phyloP scores from a whole-genome alignment of 1,140 invertebrate genomes.

The Melipona quadrifasciata region DNA sequence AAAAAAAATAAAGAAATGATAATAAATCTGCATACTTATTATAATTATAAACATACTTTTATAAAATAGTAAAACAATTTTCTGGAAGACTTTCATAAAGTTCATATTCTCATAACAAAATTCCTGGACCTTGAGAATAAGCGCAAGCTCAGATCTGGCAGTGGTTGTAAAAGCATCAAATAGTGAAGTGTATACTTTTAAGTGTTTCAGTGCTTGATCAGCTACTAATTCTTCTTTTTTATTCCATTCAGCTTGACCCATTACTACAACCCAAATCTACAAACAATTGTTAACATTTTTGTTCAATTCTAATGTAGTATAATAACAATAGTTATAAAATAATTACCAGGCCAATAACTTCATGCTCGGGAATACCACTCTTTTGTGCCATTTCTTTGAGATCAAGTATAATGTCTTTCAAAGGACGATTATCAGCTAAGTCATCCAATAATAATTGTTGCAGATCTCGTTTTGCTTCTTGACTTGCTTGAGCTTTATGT shows the following conservation, averaged over 20 bases:
- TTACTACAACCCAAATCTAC: constrained; percentile 96
- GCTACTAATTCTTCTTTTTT: constrained; percentile 98
- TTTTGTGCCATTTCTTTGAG: constrained; percentile 92
- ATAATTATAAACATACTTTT: constrained; percentile 86
- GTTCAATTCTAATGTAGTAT: neutral
- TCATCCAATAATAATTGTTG: constrained; percentile 90
- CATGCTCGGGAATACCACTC: constrained; percentile 93
- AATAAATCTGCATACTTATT: neutral
- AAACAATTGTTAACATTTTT: constrained; percentile 37
- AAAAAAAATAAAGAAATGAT: constrained; percentile 1
- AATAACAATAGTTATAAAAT: constrained; percentile 1
- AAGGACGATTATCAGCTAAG: constrained; percentile 90
- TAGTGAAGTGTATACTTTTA: constrained; percentile 92
- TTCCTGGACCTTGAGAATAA: constrained; percentile 96
- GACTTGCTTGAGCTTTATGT: constrained; percentile 94
- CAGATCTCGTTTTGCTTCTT: constrained; percentile 91
- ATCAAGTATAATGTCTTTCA: constrained; percentile 91
- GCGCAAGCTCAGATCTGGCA: constrained; percentile 91
- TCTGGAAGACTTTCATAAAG: constrained; percentile 99
- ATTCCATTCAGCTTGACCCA: constrained; percentile 98
- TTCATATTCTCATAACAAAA: constrained; percentile 99
- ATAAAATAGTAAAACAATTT: constrained; percentile 97
- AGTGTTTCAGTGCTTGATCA: constrained; percentile 95
- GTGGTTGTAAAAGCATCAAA: constrained; percentile 93
- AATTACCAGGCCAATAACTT: constrained; percentile 89